Base-by-base conservation (phyloP, 1,140 invertebrate species). In the Eulimnadia texana region DNA sequence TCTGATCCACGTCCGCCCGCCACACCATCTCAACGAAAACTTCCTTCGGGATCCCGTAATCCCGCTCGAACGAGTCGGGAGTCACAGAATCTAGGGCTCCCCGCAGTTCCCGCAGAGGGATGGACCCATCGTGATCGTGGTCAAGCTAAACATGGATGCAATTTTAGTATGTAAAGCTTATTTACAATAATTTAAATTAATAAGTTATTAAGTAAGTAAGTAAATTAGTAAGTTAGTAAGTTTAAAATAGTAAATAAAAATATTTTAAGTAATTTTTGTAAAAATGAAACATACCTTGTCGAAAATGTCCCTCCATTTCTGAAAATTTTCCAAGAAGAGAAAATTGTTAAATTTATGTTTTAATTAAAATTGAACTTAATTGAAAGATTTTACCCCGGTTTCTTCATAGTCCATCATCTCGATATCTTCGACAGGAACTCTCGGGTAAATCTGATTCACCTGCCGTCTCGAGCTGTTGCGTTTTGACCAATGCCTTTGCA, bases 21-120 rank as follows among this genome's bases (percentile, higher is more conserved):
- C 75, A 70, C 73, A 90, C 77, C 60, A 91, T 84, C 68, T 81
- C 79, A 58, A 79, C 77, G 1, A 88, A 79, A 42, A 85, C 80
- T 64, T 82, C 78, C 49, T 78, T 72, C 10, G 88, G 87, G 62
- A 91, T 79, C n/a, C 24, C 33, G 20, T 16, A 29, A 19, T 57
- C 55, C 33, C 33, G 33, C 33, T 42, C 33, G 33, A 42, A 42
- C 6, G 33, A 9, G 6, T 42, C 33, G 33, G 33, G 33, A 16
- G 33, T 42, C 3, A 33, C 55, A 13, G 16, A 19, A 22, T 29
- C 33, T 3, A 57, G 28, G 22, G 33, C 13, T 10, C 10, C 2
- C 25, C 16, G 1, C 24, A 57, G 22, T n/a, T 57, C 55, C 3
- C 3, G 16, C 19, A 57, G 28, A 29, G 55, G 55, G 11, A 57